Base-by-base conservation (phyloP, 2,113 vertebrate species). In the Prochilodus magdalenae region DNA sequence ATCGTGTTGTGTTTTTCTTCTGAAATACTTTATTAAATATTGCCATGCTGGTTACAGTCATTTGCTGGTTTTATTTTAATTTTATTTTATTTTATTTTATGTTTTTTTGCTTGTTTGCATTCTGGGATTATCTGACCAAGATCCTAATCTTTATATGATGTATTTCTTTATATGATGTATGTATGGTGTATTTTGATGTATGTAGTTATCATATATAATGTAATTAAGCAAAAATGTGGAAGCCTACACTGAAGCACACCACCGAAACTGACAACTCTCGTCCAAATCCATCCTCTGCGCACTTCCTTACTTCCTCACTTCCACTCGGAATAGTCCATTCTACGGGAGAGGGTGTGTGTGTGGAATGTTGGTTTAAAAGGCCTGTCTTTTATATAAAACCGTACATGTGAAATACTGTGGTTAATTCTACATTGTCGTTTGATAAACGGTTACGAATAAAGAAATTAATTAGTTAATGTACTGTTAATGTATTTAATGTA, bases 271-370 rank as follows among this genome's bases (percentile, higher is more conserved):
- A 36, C 24, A 27, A 55, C 27, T 53, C 20, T 33, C 15, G 27
- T 65, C n/a, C 69, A 36, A 29, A 29, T 65, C 51, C 20, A 63
- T 24, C 51, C n/a, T 51, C 12, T 55, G 11, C n/a, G 27, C 33
- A 81, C 79, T 72, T 62, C 20, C 47, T 14, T 26, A n/a, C n/a
- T n/a, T 74, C 8, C 1, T 4, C 30, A 40, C 79, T 67, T 67
- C n/a, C 33, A n/a, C 49, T 67, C 51, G 80, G 80, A 75, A 5
- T 29, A 47, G 53, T n/a, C 72, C 72, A 75, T 18, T 29, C 11
- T 74, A 1, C 1, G 26, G 20, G 60, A n/a, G 62, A 36, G 36
- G 36, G 36, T 3, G 72, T 13, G 2, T 33, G 15, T 15, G 36
- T 18, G n/a, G 57, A 26, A 2, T 29, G 24, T 14, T 79, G 14